These are phyloP conservation scores for Scarus forsteni DNA, from an alignment of 2,797 vertebrate species.

Conservation along the genomic window DNA sequence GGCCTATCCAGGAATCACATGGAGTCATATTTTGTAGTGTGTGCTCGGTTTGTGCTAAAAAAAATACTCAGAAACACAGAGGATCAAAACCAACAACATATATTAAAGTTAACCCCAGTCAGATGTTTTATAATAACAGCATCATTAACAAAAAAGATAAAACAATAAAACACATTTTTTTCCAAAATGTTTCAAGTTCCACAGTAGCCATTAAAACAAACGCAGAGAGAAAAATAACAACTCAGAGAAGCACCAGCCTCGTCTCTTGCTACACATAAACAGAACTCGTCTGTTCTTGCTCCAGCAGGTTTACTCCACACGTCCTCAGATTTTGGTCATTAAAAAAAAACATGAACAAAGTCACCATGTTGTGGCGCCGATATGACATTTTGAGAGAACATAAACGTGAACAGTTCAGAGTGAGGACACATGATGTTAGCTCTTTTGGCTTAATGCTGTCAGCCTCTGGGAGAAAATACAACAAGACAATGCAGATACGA, in stretches of 20 bases:
- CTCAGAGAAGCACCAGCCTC: constrained; percentile 72
- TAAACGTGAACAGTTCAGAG: constrained; percentile 40
- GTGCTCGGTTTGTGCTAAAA: constrained; percentile 5
- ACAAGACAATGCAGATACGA: constrained; percentile 26
- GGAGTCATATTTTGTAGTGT: background rate
- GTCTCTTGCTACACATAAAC: constrained; percentile 68
- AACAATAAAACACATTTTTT: constrained; percentile 71
- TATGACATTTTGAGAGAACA: constrained; percentile 44
- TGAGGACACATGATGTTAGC: constrained; percentile 39
- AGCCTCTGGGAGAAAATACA: constrained; percentile 32
- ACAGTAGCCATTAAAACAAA: constrained; percentile 75
- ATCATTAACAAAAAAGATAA: constrained; percentile 77
- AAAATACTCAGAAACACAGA: constrained; percentile 66
- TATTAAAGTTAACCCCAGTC: constrained; percentile 85
- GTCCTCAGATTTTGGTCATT: constrained; percentile 49
- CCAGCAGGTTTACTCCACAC: constrained; percentile 37
- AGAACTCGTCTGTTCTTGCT: constrained; percentile 42
- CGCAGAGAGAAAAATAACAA: constrained; percentile 63
- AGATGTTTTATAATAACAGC: constrained; percentile 83
- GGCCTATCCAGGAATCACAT: too few species aligned
- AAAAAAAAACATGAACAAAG: constrained; percentile 30
- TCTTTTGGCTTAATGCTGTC: constrained; percentile 68
- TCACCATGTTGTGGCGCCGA: constrained; percentile 17
- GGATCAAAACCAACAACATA: constrained; percentile 81
- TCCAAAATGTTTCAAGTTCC: constrained; percentile 76